Evolutionary conservation across 2,797 vertebrate species (phyloP).

Genomic region (Falco peregrinus): DNA sequence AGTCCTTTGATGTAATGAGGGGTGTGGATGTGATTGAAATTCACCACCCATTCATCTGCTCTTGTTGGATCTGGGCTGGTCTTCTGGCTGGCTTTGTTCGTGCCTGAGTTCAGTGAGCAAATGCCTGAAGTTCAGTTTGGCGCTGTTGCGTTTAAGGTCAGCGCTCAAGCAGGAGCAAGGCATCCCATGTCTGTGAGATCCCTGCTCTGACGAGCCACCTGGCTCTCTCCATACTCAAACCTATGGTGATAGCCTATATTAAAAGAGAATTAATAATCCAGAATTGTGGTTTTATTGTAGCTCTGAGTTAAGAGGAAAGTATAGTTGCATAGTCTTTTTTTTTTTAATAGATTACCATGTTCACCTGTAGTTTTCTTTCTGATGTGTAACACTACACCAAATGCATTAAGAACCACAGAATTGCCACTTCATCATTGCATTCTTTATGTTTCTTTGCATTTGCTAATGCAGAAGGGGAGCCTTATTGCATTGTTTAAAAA

Average conservation of each 20-base stretch:
- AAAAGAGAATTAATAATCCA: not conserved
- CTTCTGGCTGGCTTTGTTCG: not conserved
- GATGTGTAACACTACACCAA: not conserved
- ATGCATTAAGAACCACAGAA: not conserved
- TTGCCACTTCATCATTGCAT: not conserved
- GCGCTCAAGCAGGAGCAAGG: not conserved
- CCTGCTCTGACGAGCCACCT: not conserved
- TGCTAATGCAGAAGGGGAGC: not conserved
- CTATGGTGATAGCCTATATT: not conserved
- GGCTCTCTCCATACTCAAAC: not conserved
- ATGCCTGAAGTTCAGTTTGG: not conserved
- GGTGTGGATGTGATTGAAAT: not conserved
- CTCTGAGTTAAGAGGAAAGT: not conserved
- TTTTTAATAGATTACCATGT: not conserved
- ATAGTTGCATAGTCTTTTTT: not conserved
- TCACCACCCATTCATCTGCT: fast-evolving
- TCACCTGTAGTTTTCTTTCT: not conserved
- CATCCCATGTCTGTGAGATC: not conserved
- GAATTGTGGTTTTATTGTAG: not conserved
- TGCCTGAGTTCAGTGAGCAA: not conserved
- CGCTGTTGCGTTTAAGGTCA: not conserved
- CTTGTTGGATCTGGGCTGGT: not conserved
- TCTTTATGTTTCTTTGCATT: not conserved
- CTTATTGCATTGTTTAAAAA: slow-evolving; percentile 14
- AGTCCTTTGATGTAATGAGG: not conserved